phyloP scores from a whole-genome alignment of 2,888 invertebrate genomes.

The Mythimna ferrago region DNA sequence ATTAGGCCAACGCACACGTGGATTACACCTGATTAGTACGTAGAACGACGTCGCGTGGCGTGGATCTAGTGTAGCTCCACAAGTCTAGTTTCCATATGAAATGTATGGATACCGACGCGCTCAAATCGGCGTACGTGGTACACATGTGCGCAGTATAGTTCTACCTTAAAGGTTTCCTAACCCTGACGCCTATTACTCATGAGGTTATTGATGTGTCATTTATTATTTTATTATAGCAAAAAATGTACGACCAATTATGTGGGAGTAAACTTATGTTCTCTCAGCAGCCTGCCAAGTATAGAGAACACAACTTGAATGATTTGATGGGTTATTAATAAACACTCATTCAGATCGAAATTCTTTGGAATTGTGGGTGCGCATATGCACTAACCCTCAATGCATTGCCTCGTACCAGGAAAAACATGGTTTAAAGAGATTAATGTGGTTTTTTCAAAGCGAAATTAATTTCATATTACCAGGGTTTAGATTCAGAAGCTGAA shows the following conservation, averaged over 20 bases:
- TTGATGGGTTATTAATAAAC: constrained; percentile 15
- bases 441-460: too few species aligned
- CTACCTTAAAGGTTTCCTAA: not conserved
- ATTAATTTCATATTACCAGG: too few species aligned
- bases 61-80: too few species aligned
- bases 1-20: too few species aligned
- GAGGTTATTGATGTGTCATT: constrained; percentile 36
- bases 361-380: not conserved
- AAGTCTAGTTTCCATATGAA: too few species aligned
- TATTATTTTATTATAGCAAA: constrained; percentile 22
- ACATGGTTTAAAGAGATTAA: not conserved
- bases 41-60: too few species aligned
- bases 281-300: constrained; percentile 7
- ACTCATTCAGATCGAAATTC: not conserved
- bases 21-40: too few species aligned
- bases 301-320: constrained; percentile 8
- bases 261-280: constrained; percentile 20
- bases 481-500: too few species aligned
- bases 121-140: too few species aligned
- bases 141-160: too few species aligned
- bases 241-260: constrained; percentile 29
- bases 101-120: too few species aligned
- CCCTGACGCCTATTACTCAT: constrained; percentile 24
- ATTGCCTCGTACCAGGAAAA: not conserved
- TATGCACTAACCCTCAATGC: not conserved